Conservation (phyloP, 1,140 invertebrate genomes). For the Lepeophtheirus salmonis region DNA sequence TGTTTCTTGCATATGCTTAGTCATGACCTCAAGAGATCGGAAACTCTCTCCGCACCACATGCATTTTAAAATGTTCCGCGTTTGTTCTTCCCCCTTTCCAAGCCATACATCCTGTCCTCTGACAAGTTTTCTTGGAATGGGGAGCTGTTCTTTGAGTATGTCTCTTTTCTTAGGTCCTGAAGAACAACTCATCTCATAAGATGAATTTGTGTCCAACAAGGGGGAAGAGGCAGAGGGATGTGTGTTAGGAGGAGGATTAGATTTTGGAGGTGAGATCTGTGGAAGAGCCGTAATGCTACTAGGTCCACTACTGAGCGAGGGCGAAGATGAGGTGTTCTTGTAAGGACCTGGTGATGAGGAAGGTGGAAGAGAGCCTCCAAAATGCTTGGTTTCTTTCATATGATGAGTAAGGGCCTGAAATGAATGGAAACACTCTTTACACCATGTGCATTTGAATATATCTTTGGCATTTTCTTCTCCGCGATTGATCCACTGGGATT, state of each 20-base stretch:
- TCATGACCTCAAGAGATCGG: conserved; percentile 76
- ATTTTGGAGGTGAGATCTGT: conserved; percentile 53
- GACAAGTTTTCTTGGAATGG: conserved; percentile 73
- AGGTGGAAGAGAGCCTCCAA: too few species aligned
- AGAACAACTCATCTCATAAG: too few species aligned
- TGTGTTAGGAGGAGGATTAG: conserved; percentile 17
- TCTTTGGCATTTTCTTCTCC: conserved; percentile 76
- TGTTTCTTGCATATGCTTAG: conserved; percentile 90
- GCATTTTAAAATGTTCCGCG: conserved; percentile 84
- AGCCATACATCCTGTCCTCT: conserved; percentile 92
- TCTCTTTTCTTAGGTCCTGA: conserved; percentile 41
- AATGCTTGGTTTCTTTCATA: conserved; percentile 84
- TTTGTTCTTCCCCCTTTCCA: conserved; percentile 87
- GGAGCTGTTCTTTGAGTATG: conserved; percentile 76
- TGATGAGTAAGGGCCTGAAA: conserved; percentile 72
- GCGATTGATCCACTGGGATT: conserved; percentile 79
- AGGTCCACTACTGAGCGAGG: conserved; percentile 34
- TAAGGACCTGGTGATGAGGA: too few species aligned
- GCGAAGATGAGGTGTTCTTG: conserved; percentile 29
- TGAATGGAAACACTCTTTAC: conserved; percentile 75
- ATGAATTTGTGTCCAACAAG: too few species aligned
- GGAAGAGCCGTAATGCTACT: conserved; percentile 29
- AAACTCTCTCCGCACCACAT: conserved; percentile 97
- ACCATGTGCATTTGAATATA: conserved; percentile 82
- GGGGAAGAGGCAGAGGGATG: conserved; percentile 11